Conservation (phyloP, 2,113 vertebrate species). For the Gambusia holbrooki region DNA sequence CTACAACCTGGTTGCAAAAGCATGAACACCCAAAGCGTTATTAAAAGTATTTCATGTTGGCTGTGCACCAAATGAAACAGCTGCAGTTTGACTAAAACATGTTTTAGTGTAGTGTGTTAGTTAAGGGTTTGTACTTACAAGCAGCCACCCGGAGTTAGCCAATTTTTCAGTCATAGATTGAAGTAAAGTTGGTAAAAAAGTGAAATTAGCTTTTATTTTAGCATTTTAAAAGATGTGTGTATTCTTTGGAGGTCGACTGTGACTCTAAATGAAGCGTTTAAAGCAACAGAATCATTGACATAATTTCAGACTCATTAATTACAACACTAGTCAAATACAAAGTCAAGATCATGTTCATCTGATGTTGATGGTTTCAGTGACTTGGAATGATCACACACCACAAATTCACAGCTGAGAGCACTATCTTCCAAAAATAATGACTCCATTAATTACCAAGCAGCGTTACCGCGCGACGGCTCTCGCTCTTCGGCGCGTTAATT, state of each 20-base stretch:
- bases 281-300: neutral
- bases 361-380: constrained; percentile 49
- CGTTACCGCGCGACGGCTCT: constrained; percentile 4
- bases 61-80: too few species aligned
- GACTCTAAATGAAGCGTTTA: neutral
- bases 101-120: too few species aligned
- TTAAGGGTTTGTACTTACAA: too few species aligned
- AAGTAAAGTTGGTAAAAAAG: too few species aligned
- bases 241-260: neutral
- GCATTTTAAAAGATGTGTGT: neutral
- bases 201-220: too few species aligned
- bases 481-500: constrained; percentile 28
- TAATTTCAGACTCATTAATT: constrained; percentile 55
- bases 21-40: too few species aligned
- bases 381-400: constrained; percentile 24
- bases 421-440: constrained; percentile 54
- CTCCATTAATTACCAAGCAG: constrained; percentile 50
- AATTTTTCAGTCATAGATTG: too few species aligned
- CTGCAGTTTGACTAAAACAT: too few species aligned
- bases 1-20: too few species aligned
- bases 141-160: too few species aligned
- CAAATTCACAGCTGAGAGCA: constrained; percentile 25
- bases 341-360: constrained; percentile 49
- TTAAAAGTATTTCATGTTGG: too few species aligned
- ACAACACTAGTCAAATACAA: constrained; percentile 24